Conservation (phyloP, 2,113 vertebrate species). For the Enhydra lutris region DNA sequence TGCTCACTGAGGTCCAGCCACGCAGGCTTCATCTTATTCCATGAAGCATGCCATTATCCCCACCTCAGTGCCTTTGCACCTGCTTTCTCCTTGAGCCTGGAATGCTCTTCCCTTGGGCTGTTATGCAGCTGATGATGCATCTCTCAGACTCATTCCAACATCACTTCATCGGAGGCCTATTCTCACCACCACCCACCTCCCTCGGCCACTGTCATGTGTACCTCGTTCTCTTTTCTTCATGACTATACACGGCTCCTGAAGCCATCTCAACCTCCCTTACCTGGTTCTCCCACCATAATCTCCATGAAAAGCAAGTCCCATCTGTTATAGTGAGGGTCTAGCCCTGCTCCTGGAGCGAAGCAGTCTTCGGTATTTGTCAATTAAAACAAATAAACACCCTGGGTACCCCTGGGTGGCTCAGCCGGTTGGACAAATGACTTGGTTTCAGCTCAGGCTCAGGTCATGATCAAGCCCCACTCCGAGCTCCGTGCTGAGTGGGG, state of each 20-base stretch:
- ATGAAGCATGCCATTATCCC: not conserved
- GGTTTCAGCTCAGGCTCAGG: not conserved
- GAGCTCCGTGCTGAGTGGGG: not conserved
- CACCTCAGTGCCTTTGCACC: not conserved
- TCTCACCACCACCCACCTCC: fast-evolving
- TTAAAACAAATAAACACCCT: not conserved
- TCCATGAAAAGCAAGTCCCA: not conserved
- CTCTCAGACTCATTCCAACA: not conserved
- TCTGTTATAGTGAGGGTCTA: not conserved
- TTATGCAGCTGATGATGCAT: not conserved
- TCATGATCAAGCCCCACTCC: not conserved
- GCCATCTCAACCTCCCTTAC: too few relatives aligned
- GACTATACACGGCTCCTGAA: not conserved
- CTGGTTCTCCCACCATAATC: not conserved
- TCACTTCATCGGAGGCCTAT: not conserved
- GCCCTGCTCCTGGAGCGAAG: not conserved
- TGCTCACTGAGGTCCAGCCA: not conserved
- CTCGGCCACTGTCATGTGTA: fast-evolving
- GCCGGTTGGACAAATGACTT: not conserved
- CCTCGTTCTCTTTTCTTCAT: not conserved
- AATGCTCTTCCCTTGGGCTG: not conserved
- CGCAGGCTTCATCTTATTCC: not conserved
- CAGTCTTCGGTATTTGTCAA: not conserved
- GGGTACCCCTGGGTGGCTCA: not conserved
- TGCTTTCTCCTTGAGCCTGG: not conserved